Base-by-base conservation (phyloP, 2,113 vertebrate species). In the Sebastes schlegelii region DNA sequence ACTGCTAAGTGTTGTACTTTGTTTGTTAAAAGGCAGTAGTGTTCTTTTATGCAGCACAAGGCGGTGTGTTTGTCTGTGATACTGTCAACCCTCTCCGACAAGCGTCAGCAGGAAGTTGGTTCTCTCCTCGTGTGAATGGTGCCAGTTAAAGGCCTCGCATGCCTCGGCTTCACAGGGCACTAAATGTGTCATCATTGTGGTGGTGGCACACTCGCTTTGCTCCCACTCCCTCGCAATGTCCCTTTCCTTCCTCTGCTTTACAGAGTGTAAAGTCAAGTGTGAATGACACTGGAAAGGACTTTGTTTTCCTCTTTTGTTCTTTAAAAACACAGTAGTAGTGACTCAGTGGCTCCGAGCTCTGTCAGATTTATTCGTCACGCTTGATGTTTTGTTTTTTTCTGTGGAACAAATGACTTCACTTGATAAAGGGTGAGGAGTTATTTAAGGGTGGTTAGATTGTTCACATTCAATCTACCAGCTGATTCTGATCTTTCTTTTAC, bases 301-400 rank as follows among this genome's bases (percentile, higher is more conserved):
- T 69, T 83, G 71, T 26, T 26, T 9, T 61, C 13, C 8, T 74
- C 46, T 79, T 34, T 67, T 77, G 61, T 69, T 76, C 48, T 74
- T 71, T 63, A 75, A 80, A 83, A 87, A 74, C 54, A 46, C 58
- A 60, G 64, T 34, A 62, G 81, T 57, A 79, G 90, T 93, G 95
- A 93, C 89, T 95, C 93, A 93, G 76, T 81, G 58, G 82, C 78
- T 91, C 91, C 91, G 73, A 54, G 70, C 72, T 81, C 57, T 75
- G 58, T 74, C 70, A 71, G 70, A 43, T 86, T 57, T 73, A 7
- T 72, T 72, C 64, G 34, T 65, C 76, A 49, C 48, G 13, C 66
- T 57, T 78, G 58, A 43, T 80, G 69, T 51, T 19, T 52, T 54
- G 74, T 73, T 23, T 55, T 54, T 54, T 10, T n/a, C 2, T 23